A percentile compares a stretch with the other conserved stretches of the same genome.
Conservation (phyloP, 2,113 vertebrate genomes). For the Rhinopithecus roxellana region DNA sequence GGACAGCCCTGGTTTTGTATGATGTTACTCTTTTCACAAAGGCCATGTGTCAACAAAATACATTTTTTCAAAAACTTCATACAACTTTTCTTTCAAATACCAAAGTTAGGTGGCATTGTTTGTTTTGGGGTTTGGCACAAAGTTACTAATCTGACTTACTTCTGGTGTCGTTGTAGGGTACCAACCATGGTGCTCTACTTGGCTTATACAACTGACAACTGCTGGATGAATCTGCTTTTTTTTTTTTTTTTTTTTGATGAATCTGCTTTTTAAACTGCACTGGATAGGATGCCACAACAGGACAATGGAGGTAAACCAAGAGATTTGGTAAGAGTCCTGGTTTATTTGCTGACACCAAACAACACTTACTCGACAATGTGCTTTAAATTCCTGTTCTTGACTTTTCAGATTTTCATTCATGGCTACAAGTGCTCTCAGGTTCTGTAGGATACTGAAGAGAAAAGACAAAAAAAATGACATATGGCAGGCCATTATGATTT, state of each 20-base stretch:
- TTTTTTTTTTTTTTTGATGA: not conserved
- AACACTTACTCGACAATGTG: slow-evolving; percentile 93
- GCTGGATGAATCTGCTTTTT: not conserved
- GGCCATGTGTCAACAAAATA: not conserved
- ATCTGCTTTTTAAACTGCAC: not conserved
- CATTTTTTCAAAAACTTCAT: not conserved
- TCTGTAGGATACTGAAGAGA: slow-evolving; percentile 89
- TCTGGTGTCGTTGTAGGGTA: not conserved
- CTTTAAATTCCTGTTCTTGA: slow-evolving; percentile 96
- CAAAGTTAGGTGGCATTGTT: not conserved
- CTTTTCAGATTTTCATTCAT: slow-evolving; percentile 96
- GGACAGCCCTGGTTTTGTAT: not conserved
- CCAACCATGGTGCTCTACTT: not conserved
- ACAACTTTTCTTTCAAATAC: not conserved
- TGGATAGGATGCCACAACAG: not conserved
- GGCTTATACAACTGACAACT: not conserved
- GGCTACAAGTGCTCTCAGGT: slow-evolving; percentile 91
- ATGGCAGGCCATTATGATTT: not conserved
- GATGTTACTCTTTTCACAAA: not conserved
- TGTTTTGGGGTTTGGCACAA: not conserved
- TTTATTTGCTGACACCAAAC: not conserved
- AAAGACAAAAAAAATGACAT: slow-evolving; percentile 43
- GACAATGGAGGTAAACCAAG: not conserved
- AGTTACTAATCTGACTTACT: not conserved
- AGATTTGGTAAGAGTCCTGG: not conserved